A percentile compares a stretch with the other conserved stretches of the same genome.
These are phyloP conservation scores for Acanthis flammea DNA, from an alignment of 2,797 vertebrate species.

Conservation along the genomic window DNA sequence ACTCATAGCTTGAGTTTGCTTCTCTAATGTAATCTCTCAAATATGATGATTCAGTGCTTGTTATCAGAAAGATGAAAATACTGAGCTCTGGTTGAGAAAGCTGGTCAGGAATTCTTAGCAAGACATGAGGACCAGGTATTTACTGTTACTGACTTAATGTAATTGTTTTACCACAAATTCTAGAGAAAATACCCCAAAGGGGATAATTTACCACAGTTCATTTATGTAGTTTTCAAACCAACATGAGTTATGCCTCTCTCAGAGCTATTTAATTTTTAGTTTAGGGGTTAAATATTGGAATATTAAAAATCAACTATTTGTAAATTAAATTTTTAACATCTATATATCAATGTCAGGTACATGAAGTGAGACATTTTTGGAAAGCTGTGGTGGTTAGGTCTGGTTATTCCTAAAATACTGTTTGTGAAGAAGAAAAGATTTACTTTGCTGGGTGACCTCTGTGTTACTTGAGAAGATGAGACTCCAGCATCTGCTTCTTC, in stretches of 20 bases:
- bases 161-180: background rate
- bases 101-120: background rate
- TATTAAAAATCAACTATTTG: background rate
- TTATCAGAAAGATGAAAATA: background rate
- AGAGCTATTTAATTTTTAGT: background rate
- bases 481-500: background rate
- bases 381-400: background rate
- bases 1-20: background rate
- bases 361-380: background rate
- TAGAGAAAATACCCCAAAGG: background rate
- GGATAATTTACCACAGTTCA: background rate
- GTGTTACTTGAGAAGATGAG: background rate
- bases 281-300: background rate
- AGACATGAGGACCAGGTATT: background rate
- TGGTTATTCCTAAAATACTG: background rate
- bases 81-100: background rate
- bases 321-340: background rate
- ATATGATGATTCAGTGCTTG: background rate
- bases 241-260: background rate
- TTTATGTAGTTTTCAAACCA: background rate
- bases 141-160: background rate
- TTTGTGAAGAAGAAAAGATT: background rate
- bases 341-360: background rate
- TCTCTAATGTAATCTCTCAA: background rate
- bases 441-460: background rate